phyloP scores from a whole-genome alignment of 2,888 invertebrate species.

The Drosophila recens region DNA sequence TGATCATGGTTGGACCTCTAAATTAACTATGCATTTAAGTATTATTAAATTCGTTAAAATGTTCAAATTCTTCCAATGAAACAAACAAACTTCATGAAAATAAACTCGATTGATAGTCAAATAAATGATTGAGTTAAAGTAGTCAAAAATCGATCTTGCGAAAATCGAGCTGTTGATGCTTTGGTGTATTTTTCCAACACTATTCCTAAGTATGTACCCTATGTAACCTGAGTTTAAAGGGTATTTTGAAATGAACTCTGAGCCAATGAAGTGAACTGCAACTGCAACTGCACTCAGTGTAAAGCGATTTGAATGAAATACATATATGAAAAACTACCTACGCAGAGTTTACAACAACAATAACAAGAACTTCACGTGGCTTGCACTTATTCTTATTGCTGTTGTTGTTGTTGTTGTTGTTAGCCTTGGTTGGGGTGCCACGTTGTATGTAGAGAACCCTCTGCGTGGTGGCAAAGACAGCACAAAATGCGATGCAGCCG shows the following conservation, averaged over 20 bases:
- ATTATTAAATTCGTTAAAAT: too few species aligned
- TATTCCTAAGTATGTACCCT: background rate
- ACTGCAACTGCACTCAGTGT: constrained; percentile 12
- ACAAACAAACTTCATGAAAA: too few species aligned
- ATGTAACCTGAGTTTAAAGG: background rate
- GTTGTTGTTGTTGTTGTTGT: constrained; percentile 30
- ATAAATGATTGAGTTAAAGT: too few species aligned
- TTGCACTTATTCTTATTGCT: constrained; percentile 23
- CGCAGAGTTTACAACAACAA: constrained; percentile 67
- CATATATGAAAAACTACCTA: constrained; percentile 74
- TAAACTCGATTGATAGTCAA: too few species aligned
- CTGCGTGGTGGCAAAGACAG: constrained; percentile 54
- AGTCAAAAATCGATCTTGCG: too few species aligned
- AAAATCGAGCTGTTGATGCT: too few species aligned
- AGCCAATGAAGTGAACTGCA: background rate
- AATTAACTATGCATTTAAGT: too few species aligned
- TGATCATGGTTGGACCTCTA: too few species aligned
- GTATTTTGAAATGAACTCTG: background rate
- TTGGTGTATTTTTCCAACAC: too few species aligned
- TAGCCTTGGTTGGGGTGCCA: constrained; percentile 69
- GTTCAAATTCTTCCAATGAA: too few species aligned
- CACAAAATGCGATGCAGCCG: constrained; percentile 31
- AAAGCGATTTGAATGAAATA: constrained; percentile 64
- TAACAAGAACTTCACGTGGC: constrained; percentile 60
- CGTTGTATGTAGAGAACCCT: constrained; percentile 39